Evolutionary conservation across 1,140 invertebrate species (phyloP).

Genomic region (Melipona quadrifasciata): DNA sequence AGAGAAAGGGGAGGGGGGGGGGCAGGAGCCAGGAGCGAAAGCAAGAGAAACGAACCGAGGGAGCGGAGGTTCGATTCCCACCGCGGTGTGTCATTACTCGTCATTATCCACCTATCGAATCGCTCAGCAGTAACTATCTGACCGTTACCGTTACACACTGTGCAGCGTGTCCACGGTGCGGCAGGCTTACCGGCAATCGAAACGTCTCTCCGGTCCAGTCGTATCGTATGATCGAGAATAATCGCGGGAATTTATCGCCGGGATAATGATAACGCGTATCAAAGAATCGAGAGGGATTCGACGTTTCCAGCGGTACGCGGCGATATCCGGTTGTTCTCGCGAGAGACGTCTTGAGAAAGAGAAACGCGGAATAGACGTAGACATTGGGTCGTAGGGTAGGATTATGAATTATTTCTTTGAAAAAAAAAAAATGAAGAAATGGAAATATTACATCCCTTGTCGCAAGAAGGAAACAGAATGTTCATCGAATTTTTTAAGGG

Average conservation of each 20-base stretch:
- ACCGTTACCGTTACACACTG: conserved; percentile 67
- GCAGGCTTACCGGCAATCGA: conserved; percentile 64
- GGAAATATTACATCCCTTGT: too few species aligned
- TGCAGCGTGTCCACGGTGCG: conserved; percentile 21
- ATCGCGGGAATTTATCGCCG: not conserved
- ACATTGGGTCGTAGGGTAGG: too few species aligned
- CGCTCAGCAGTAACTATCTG: conserved; percentile 78
- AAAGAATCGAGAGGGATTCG: not conserved
- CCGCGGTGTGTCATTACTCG: conserved; percentile 79
- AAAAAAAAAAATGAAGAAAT: too few species aligned
- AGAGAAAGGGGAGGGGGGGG: not conserved
- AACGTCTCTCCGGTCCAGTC: conserved; percentile 45
- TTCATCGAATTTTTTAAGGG: too few species aligned
- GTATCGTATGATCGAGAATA: not conserved
- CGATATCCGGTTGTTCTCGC: not conserved
- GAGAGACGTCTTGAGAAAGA: not conserved
- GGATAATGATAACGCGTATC: not conserved
- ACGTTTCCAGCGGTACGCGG: not conserved
- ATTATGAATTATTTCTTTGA: too few species aligned
- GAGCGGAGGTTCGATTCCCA: conserved; percentile 65
- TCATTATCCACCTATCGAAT: conserved; percentile 81
- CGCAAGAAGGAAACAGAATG: too few species aligned
- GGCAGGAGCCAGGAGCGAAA: not conserved
- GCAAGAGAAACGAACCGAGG: conserved; percentile 7
- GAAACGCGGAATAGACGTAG: not conserved